These are phyloP conservation scores for Stegodyphus dumicola DNA, from an alignment of 1,140 invertebrate species.

Conservation along the genomic window DNA sequence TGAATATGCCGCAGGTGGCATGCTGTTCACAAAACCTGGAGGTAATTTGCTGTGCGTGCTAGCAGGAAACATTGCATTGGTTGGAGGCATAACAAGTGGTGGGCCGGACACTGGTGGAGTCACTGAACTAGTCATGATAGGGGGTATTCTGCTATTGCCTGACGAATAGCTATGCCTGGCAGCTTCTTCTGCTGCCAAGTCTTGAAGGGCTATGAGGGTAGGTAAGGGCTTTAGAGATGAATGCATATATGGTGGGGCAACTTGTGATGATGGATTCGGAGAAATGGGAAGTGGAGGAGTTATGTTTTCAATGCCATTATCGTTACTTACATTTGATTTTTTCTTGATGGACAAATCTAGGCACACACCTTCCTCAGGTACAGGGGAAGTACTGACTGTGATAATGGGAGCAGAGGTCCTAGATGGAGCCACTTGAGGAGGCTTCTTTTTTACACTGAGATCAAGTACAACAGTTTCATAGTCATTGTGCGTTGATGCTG, in stretches of 20 bases:
- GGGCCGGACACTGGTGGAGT: constrained; percentile 7
- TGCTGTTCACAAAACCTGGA: constrained; percentile 21
- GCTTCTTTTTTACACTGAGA: constrained; percentile 57
- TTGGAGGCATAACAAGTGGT: constrained; percentile 17
- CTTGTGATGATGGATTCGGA: constrained; percentile 21
- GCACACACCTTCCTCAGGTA: constrained; percentile 49
- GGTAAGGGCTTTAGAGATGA: constrained; percentile 39
- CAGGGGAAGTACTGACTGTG: constrained; percentile 3
- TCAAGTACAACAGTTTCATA: constrained; percentile 57
- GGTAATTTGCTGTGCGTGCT: constrained; percentile 47
- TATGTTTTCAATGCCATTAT: constrained; percentile 59
- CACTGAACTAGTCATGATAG: constrained; percentile 10
- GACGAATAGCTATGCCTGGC: constrained; percentile 28
- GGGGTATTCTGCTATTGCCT: not conserved
- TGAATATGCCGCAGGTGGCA: constrained; percentile 29
- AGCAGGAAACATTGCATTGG: constrained; percentile 22
- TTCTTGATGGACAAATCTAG: constrained; percentile 61
- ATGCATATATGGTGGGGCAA: not conserved
- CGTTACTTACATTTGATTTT: not conserved
- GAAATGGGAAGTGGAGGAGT: constrained; percentile 49
- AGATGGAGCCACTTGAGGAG: not conserved
- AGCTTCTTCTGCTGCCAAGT: constrained; percentile 23
- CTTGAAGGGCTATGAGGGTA: constrained; percentile 48
- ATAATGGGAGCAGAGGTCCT: not conserved
- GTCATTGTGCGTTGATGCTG: constrained; percentile 47